Base-by-base conservation (phyloP, 2,888 invertebrate species). In the Helicoverpa assulta region DNA sequence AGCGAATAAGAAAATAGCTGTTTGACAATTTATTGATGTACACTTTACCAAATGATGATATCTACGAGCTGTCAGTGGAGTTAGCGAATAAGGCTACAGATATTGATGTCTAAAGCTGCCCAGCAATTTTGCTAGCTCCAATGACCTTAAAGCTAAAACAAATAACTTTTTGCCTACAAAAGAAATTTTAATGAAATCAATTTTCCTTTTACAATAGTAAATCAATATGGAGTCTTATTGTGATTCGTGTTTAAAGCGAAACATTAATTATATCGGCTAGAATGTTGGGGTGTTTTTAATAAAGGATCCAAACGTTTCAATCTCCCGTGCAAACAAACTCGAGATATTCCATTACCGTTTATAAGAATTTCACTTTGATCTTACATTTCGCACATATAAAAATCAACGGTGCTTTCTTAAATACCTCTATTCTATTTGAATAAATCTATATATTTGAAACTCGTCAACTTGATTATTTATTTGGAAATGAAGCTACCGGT, bases 271-370 rank as follows among this genome's bases (percentile, higher is more conserved):
- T 14, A 18, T 37, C 0, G 16, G 5, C 29, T 60, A 52, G 52
- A 70, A 73, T 47, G 51, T 50, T 10, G 12, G 55, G 56, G 55
- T 21, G 26, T 47, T 18, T 43, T 56, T 69, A 73, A 60, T 76
- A 69, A 68, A 50, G 51, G 72, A 69, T 76, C 52, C 56, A 5
- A 47, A 29, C n/a, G 12, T 16, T 18, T n/a, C n/a, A n/a, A n/a
- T n/a, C n/a, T n/a, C 29, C 16, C 37, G 5, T 5, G 16, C 51
- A 60, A 40, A 21, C 19, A 6, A 8, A 55, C 54, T 47, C 50
- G 19, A 68, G 58, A 50, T 75, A 75, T 72, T 72, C 68, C 76
- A 72, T 72, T 72, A 72, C 7, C 16, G 4, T 33, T 12, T 40
- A 8, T 6, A 26, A 54, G 47, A 40, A 58, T 67, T 33, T 54